These are phyloP conservation scores for Molorchus minor DNA, from an alignment of 2,888 invertebrate species.

Conservation along the genomic window DNA sequence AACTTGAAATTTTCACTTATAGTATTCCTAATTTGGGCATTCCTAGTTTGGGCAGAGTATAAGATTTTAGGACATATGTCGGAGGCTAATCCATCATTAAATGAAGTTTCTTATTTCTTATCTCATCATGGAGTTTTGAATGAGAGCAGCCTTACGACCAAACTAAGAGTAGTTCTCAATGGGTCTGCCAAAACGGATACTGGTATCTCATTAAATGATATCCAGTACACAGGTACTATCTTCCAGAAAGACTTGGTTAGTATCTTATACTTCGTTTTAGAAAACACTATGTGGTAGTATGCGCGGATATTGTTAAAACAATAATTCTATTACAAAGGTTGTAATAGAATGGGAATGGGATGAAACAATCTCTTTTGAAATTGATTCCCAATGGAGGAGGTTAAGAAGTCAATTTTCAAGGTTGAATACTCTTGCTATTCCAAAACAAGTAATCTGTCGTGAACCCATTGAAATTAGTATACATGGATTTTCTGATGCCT, in stretches of 20 bases:
- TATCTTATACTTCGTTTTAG: constrained; percentile 22
- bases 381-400: neutral
- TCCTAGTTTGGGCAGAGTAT: no score
- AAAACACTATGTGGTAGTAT: constrained; percentile 26
- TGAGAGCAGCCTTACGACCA: constrained; percentile 26
- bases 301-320: constrained; percentile 19
- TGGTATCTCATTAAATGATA: constrained; percentile 27
- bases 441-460: neutral
- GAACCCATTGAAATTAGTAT: neutral
- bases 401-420: constrained; percentile 4
- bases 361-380: constrained; percentile 2
- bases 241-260: constrained; percentile 19
- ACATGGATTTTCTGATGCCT: neutral
- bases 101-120: neutral
- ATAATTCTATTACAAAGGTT: constrained; percentile 22
- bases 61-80: constrained; percentile 7
- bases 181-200: constrained; percentile 10
- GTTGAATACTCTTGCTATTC: constrained; percentile 10
- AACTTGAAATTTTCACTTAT: no score
- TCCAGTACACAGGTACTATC: constrained; percentile 17
- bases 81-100: neutral
- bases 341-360: constrained; percentile 24
- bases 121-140: constrained; percentile 33
- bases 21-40: no score
- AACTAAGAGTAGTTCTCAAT: constrained; percentile 29